Evolutionary conservation across 2,113 vertebrate genomes (phyloP), one percentile per base, ranked within the genome.

Genomic region (Microtus montanus): DNA sequence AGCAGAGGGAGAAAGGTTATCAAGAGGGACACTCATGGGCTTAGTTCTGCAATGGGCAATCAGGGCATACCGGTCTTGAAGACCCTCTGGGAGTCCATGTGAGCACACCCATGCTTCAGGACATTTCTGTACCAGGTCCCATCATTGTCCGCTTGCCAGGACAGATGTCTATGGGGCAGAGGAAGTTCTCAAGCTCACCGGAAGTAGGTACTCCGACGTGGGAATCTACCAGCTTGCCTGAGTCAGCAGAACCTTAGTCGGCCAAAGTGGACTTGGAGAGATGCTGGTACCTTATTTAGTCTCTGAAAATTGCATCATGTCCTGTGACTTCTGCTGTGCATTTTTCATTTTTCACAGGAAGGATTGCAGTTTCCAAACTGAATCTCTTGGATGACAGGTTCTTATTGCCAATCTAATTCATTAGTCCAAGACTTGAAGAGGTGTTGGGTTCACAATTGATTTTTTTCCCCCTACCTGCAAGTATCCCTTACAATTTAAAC

Each of bases 271-370:
- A 66, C 6, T 44, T 52, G 26, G 26, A 12, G 26, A 71, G 33
- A 49, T 54, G 1, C 1, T 77, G 75, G 41, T 35, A 11, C 52
- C 5, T 26, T 68, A 7, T 12, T 77, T 83, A 35, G 63, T 63
- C 33, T 33, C 13, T n/a, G 24, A 35, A 63, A 90, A 13, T 47
- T 13, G 12, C 1, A 3, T 89, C 52, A n/a, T 38, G 14, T 54
- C 24, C 24, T 0, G 1, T 71, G 33, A 8, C 5, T 17, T 24
- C 1, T 22, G 24, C 44, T 20, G 49, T 52, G 79, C n/a, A 35
- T 88, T 52, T 93, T 95, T 96, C n/a, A 35, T 88, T 52, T 93
- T 95, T 96, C 64, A 78, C 7, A 6, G 41, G 35, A 94, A 87
- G 17, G 15, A 44, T 5, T 73, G 24, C 15, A 30, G n/a, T 33